Evolutionary conservation across 2,113 vertebrate species (phyloP), one percentile per base, ranked within the genome.

Genomic region (Callaeas wilsoni): DNA sequence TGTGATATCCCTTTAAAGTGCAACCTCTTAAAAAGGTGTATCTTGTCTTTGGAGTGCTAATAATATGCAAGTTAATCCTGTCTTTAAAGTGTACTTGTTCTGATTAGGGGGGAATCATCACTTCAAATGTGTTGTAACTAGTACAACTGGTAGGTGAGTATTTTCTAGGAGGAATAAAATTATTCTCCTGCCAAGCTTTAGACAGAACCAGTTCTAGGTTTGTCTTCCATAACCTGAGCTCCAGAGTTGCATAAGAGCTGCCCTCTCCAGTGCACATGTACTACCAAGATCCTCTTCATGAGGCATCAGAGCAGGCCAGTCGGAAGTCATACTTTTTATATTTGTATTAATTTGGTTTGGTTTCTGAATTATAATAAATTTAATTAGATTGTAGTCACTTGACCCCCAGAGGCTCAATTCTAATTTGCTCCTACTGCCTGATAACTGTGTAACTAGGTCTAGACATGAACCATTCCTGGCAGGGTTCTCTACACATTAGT

Each of bases 401-500:
- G 88, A 92, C 76, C 90, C 95, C 75, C 65, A 91, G 81, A 91
- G 97, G 84, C 83, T 97, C 87, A 89, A 52, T 56, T 93, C 91
- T 96, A 97, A 97, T 97, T 97, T 97, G 93, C 47, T 95, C 26
- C n/a, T 87, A 65, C 90, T 96, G 92, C 55, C 87, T 96, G 75
- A 85, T 95, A 93, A 80, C 93, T 97, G 92, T 81, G 95, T 97
- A 96, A 92, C 97, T 87, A 69, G 39, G 71, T 93, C 78, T 92
- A 97, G 96, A 97, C 96, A 95, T 93, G 96, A 97, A 97, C 94
- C 68, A 27, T 93, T 97, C 92, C 95, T 97, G 97, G 97, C 97
- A 97, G 97, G 89, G 96, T 74, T 97, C 97, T 90, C 92, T 93
- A 68, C 95, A 94, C 71, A 97, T 97, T 97, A 97, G 93, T 95